Evolutionary conservation across 2,797 vertebrate genomes (phyloP).

Genomic region (Ibycter americanus): DNA sequence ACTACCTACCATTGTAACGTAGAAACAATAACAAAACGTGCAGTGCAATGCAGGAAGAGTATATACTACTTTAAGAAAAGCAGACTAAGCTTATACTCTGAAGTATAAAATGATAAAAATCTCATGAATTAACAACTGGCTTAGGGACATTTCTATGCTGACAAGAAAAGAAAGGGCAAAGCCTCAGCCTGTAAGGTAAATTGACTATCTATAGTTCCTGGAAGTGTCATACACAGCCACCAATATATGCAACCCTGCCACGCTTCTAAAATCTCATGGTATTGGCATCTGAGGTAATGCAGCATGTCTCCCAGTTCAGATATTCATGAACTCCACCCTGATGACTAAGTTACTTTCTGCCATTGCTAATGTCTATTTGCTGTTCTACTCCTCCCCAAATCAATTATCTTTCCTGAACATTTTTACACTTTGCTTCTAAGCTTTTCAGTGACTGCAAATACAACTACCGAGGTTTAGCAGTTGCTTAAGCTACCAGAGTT

Average conservation of each 20-base stretch:
- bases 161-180: neutral
- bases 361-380: neutral
- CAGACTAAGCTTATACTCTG: neutral
- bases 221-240: neutral
- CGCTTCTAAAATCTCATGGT: neutral
- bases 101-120: neutral
- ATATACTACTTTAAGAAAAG: neutral
- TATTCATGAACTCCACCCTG: neutral
- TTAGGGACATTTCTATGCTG: neutral
- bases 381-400: neutral
- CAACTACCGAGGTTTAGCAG: neutral
- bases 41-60: neutral
- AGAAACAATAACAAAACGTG: neutral
- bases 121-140: neutral
- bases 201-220: neutral
- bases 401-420: neutral
- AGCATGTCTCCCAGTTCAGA: neutral
- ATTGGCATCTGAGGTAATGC: neutral
- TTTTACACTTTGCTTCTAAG: neutral
- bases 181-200: neutral
- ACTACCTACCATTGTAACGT: rapidly evolving
- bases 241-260: neutral
- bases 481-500: neutral
- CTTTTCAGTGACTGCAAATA: neutral
- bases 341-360: neutral